Base-by-base conservation (phyloP, 2,888 invertebrate species). In the Apamea monoglypha region DNA sequence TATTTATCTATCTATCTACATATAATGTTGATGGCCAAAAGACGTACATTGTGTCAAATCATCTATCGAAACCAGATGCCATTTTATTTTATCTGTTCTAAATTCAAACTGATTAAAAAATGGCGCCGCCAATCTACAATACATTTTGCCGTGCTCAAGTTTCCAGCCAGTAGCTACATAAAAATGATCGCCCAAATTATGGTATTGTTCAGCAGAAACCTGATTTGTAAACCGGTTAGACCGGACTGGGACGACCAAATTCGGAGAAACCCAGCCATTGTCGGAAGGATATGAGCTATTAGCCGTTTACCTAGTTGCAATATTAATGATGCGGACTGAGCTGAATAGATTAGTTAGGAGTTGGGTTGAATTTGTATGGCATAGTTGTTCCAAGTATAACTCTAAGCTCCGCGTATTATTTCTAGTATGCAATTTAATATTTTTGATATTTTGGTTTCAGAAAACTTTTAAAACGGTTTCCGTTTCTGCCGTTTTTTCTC, bases 121-220 rank as follows among this genome's bases (percentile, higher is more conserved):
- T 44, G 40, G 32, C 47, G 56, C 32, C 25, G n/a, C 47, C 50
- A 56, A 56, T 79, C 7, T 36, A 32, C 18, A 71, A 64, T 50
- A 70, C 5, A 66, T 83, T 67, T 74, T 61, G 56, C 14, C 56
- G 68, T 50, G 67, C 6, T 73, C 29, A 64, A 56, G 36, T 84
- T 84, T 69, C 76, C 66, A 47, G 68, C 59, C 78, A 78, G 78
- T 81, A 84, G 74, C 81, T 67, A 69, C 47, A 74, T 59, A 81
- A 80, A 80, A 88, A 86, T 77, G n/a, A 69, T 76, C 50, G 76
- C 29, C 76, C 29, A 75, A 80, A 83, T 81, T 76, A 87, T 80
- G 61, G 82, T 79, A 87, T 88, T 88, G 83, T 88, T 83, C 40
- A n/a, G 25, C 47, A 21, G 21, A 80, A 77, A 82, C 77, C 64